Conservation (phyloP, 2,888 invertebrate species). For the Drosophila setosimentum region DNA sequence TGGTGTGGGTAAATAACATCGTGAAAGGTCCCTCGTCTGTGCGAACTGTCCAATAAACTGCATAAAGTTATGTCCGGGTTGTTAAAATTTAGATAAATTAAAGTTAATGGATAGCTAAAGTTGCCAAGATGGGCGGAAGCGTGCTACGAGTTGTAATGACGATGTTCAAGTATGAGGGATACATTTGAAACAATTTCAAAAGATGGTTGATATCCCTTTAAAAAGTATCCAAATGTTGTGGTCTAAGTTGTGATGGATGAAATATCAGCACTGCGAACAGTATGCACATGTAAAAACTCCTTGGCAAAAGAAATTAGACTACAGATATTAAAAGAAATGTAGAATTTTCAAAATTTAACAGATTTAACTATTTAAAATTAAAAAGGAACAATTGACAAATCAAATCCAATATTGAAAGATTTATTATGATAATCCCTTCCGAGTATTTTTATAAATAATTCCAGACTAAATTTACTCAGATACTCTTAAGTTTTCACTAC, state of each 20-base stretch:
- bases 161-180: neutral
- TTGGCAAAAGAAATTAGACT: neutral
- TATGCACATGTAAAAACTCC: neutral
- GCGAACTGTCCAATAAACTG: constrained; percentile 59
- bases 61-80: constrained; percentile 38
- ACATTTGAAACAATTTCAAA: neutral
- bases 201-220: neutral
- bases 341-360: neutral
- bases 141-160: neutral
- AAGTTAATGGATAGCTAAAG: constrained; percentile 44
- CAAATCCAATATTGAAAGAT: neutral
- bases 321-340: neutral
- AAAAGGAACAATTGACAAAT: neutral
- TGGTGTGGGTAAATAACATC: constrained; percentile 25
- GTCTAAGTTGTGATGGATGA: neutral
- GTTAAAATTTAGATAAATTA: constrained; percentile 56
- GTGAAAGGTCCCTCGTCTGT: neutral
- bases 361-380: neutral
- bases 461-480: neutral
- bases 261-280: neutral
- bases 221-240: neutral
- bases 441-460: neutral
- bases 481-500: neutral
- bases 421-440: neutral
- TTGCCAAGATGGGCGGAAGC: neutral